Conservation (phyloP, 2,797 vertebrate species). For the Taenioides sp. region DNA sequence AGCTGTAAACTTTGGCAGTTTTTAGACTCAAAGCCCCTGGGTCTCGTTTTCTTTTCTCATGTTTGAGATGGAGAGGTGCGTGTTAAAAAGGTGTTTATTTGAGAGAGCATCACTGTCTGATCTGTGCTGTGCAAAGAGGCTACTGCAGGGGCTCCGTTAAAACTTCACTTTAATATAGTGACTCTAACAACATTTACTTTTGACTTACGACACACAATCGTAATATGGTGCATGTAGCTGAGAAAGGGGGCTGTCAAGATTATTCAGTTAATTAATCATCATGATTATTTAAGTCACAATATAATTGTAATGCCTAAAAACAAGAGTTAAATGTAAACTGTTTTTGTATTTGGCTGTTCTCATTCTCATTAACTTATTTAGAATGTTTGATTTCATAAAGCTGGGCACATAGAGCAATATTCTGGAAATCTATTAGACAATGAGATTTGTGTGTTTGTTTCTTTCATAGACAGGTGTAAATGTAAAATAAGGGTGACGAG, state of each 20-base stretch:
- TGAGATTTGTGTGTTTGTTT: background rate
- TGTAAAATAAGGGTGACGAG: background rate
- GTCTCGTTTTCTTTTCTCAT: constrained; percentile 57
- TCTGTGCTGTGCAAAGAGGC: constrained; percentile 12
- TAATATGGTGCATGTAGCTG: no score
- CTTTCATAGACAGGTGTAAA: no score
- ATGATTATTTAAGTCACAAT: no score
- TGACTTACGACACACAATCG: no score
- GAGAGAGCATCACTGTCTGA: constrained; percentile 16
- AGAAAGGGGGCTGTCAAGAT: no score
- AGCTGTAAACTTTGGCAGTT: constrained; percentile 56
- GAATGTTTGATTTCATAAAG: no score
- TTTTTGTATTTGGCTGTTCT: no score
- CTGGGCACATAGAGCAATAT: background rate
- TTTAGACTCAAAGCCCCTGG: constrained; percentile 56
- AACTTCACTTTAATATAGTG: background rate
- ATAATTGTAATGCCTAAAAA: no score
- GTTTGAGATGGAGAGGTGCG: constrained; percentile 43
- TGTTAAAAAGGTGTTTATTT: constrained; percentile 48
- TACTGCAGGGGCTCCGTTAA: background rate
- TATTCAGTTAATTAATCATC: no score
- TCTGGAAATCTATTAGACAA: background rate
- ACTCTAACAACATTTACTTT: background rate
- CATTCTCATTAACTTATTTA: no score
- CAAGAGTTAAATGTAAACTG: no score